These are phyloP conservation scores for Steatornis caripensis DNA, from an alignment of 2,113 vertebrate species.

Conservation along the genomic window DNA sequence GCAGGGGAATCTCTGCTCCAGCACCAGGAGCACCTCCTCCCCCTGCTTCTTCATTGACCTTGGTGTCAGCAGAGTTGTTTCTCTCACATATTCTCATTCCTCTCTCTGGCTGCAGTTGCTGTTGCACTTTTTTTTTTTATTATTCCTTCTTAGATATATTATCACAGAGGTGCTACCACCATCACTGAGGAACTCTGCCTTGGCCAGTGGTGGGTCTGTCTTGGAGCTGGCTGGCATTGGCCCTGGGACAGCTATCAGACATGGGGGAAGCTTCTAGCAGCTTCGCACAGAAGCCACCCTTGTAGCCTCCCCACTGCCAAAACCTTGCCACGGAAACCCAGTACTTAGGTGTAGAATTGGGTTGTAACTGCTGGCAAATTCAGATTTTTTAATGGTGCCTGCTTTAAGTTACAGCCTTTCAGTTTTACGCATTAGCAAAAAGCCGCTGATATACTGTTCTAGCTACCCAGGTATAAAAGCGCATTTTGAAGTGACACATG, in stretches of 20 bases:
- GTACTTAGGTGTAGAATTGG: neutral
- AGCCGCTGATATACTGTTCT: slow-evolving; percentile 14
- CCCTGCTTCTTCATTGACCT: no score
- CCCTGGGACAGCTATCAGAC: neutral
- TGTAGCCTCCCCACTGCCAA: neutral
- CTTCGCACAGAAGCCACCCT: neutral
- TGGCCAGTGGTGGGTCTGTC: neutral
- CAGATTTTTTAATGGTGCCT: neutral
- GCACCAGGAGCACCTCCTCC: no score
- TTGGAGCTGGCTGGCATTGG: neutral
- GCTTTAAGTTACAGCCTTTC: slow-evolving; percentile 1
- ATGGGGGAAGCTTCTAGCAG: neutral
- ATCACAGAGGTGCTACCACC: neutral
- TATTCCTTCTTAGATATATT: neutral
- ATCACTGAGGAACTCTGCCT: neutral
- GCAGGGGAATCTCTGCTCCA: no score
- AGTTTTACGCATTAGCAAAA: slow-evolving; percentile 7
- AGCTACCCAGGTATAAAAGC: slow-evolving; percentile 39
- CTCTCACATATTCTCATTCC: neutral
- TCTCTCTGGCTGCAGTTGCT: neutral
- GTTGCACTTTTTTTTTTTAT: no score
- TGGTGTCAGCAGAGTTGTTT: no score
- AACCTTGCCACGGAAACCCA: neutral
- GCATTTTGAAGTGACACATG: slow-evolving; percentile 38
- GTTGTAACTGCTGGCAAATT: neutral